These are phyloP conservation scores for Naso thynnoides DNA, from an alignment of 2,797 vertebrate genomes.

Conservation along the genomic window DNA sequence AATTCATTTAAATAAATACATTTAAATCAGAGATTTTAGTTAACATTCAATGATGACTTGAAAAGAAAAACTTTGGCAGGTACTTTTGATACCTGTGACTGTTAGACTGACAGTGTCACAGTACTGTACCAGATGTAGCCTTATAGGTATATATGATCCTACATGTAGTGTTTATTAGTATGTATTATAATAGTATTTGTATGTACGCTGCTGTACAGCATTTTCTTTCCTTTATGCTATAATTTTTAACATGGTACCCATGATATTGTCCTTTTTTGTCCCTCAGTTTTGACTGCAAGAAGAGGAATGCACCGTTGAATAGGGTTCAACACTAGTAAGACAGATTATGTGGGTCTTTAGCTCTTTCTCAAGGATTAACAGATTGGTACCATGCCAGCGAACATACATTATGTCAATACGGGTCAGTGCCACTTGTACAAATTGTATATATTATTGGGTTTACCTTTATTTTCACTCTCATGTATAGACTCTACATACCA, in stretches of 20 bases:
- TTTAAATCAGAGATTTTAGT: not conserved
- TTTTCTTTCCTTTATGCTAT: not conserved
- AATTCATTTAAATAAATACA: not conserved
- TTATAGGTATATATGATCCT: not conserved
- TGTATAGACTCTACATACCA: not conserved
- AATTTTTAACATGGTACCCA: not conserved
- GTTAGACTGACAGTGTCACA: not conserved
- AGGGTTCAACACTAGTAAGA: slow-evolving; percentile 9
- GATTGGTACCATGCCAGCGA: slow-evolving; percentile 27
- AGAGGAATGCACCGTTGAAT: not conserved
- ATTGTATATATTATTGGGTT: not conserved
- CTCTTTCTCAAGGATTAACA: slow-evolving; percentile 45
- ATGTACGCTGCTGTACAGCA: not conserved
- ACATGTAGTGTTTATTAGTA: no score
- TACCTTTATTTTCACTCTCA: not conserved
- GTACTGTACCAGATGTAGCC: not conserved
- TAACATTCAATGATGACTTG: not conserved
- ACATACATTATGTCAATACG: slow-evolving; percentile 32
- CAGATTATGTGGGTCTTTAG: slow-evolving; percentile 36
- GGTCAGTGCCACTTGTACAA: not conserved
- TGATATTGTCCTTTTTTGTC: not conserved
- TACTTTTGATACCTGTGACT: not conserved
- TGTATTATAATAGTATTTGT: not conserved
- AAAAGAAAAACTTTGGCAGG: not conserved
- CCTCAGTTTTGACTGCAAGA: not conserved